Base-by-base conservation (phyloP, 2,888 invertebrate species). In the Amphipyra tragopoginis region DNA sequence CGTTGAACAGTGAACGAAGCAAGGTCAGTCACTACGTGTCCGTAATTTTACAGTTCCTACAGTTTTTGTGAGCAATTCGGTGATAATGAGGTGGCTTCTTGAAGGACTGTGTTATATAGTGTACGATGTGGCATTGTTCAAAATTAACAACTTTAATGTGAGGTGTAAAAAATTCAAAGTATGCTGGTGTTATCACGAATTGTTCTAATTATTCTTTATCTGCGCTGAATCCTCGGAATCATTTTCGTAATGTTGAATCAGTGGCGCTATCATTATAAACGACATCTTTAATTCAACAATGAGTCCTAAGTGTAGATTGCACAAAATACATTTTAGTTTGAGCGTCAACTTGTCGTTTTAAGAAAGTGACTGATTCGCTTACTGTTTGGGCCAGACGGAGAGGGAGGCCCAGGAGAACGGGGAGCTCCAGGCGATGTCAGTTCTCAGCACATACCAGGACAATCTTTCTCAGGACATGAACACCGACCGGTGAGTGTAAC, bases 391-490 rank as follows among this genome's bases (percentile, higher is more conserved):
- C 73, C 88, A 95, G 94, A 88, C 87, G 89, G 93, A 94, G 91
- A 91, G 85, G 85, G 89, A 87, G 83, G 75, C 77, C 75, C 81
- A 89, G 77, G 93, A 90, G 85, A 89, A 87, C 77, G 90, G 87
- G 40, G 95, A 95, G 82, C 84, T 95, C 65, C 94, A 95, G 78
- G 96, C 96, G 70, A 96, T 96, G 95, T 96, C 96, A 39, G 95
- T 95, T 58, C 91, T 95, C 80, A 96, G 95, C 90, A 95, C 94
- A 79, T 95, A 95, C 87, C 93, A 93, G 77, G 96, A 96, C 88
- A 95, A 93, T 76, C 87, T 96, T 64, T 96, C 96, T 7, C 91
- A 92, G 79, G 95, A 95, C 71, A 95, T 96, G 96, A 95, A 96
- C 88, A 96, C 96, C 14, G 95, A 95, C 70, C 93, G 95, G 96